Conservation (phyloP, 2,888 invertebrate genomes). For the Coelogynopora nodosa region DNA sequence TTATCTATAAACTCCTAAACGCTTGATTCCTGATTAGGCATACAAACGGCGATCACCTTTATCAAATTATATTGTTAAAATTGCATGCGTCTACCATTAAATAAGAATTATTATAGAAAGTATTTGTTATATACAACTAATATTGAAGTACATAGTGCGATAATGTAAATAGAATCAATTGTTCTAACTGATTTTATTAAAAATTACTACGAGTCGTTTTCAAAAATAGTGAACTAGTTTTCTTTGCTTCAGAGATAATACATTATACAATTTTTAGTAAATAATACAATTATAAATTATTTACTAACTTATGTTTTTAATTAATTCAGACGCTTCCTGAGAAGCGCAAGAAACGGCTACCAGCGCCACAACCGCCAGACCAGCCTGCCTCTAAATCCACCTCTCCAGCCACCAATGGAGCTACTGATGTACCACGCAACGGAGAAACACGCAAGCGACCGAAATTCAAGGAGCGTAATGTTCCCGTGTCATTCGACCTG, state of each 20-base stretch:
- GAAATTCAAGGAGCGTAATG: constrained; percentile 45
- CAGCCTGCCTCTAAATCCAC: not conserved
- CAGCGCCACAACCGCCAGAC: not conserved
- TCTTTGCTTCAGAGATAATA: not conserved
- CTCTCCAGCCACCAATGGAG: constrained; percentile 1
- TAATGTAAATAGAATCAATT: not conserved
- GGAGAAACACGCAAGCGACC: constrained; percentile 16
- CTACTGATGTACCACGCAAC: not conserved
- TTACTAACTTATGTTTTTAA: not conserved
- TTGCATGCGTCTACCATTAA: no score
- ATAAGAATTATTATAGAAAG: no score
- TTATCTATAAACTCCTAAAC: no score
- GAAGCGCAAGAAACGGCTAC: not conserved
- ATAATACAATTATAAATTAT: not conserved
- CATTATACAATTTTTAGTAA: not conserved
- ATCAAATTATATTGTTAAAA: no score
- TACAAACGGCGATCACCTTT: no score
- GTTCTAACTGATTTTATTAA: no score
- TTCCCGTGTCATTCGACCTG: constrained; percentile 51
- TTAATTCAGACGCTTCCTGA: constrained; percentile 1
- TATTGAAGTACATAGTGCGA: not conserved
- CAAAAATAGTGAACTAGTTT: not conserved
- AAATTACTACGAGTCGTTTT: no score
- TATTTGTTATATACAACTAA: no score
- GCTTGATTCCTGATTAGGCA: no score